These are phyloP conservation scores for Ctenodactylus gundi DNA, from an alignment of 2,113 vertebrate genomes.

Conservation along the genomic window DNA sequence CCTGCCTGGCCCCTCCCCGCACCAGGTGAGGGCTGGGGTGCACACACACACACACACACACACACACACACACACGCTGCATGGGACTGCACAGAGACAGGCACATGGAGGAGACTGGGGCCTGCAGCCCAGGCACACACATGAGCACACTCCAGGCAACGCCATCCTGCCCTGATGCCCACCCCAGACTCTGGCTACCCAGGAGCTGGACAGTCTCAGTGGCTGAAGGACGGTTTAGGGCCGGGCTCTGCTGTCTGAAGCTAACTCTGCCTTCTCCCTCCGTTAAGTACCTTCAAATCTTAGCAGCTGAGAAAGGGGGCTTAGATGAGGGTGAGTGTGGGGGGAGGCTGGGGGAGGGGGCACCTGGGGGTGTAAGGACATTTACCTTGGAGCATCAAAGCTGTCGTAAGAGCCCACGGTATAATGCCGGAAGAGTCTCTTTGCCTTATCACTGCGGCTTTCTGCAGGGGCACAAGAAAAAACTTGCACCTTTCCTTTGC, in stretches of 20 bases:
- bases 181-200: neutral
- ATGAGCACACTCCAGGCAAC: neutral
- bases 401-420: conserved; percentile 96
- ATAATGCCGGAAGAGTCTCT: conserved; percentile 94
- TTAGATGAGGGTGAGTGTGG: neutral
- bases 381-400: conserved; percentile 95
- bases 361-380: neutral
- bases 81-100: neutral
- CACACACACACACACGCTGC: neutral
- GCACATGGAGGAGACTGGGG: neutral
- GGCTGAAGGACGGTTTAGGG: neutral
- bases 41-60: neutral
- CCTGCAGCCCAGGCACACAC: neutral
- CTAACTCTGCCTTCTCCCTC: neutral
- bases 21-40: neutral
- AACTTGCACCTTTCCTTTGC: neutral
- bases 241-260: neutral
- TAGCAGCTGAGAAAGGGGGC: neutral
- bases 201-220: neutral
- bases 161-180: neutral
- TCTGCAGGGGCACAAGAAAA: conserved; percentile 83
- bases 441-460: conserved; percentile 93
- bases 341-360: neutral
- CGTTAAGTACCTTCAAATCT: neutral
- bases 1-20: neutral